Conservation (phyloP, 1,140 invertebrate genomes). For the Saxidomus purpurata region DNA sequence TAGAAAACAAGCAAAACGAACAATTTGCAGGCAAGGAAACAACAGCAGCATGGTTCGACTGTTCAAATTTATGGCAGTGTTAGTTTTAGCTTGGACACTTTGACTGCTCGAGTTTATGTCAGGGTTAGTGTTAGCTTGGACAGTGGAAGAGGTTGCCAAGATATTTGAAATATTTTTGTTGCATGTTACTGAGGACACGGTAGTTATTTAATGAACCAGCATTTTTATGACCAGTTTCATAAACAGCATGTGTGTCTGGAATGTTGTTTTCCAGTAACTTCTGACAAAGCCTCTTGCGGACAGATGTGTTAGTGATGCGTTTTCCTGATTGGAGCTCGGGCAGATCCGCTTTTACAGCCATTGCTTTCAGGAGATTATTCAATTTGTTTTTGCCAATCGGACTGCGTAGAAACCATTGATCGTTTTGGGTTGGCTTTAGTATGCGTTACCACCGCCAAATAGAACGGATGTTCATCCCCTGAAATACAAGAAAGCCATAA, state of each 20-base stretch:
- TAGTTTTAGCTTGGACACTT: background rate
- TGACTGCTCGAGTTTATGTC: background rate
- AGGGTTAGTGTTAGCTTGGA: background rate
- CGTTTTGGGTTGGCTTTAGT: background rate
- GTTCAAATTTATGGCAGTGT: too few species aligned
- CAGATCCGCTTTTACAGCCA: background rate
- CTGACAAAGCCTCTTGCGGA: background rate
- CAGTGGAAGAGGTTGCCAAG: background rate
- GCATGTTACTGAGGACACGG: background rate
- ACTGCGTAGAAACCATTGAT: conserved; percentile 3
- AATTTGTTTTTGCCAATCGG: background rate
- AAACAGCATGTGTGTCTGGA: background rate
- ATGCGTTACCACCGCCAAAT: background rate
- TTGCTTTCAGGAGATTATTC: background rate
- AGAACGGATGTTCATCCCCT: background rate
- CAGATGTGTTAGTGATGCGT: background rate
- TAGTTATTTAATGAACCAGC: background rate
- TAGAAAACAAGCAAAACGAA: background rate
- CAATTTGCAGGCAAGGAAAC: background rate
- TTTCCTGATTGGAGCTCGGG: background rate
- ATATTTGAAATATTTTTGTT: background rate
- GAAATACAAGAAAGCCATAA: background rate
- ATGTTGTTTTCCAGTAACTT: background rate
- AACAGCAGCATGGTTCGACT: background rate
- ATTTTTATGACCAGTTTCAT: background rate